These are phyloP conservation scores for Chinchilla lanigera DNA, from an alignment of 2,113 vertebrate species.

Conservation along the genomic window DNA sequence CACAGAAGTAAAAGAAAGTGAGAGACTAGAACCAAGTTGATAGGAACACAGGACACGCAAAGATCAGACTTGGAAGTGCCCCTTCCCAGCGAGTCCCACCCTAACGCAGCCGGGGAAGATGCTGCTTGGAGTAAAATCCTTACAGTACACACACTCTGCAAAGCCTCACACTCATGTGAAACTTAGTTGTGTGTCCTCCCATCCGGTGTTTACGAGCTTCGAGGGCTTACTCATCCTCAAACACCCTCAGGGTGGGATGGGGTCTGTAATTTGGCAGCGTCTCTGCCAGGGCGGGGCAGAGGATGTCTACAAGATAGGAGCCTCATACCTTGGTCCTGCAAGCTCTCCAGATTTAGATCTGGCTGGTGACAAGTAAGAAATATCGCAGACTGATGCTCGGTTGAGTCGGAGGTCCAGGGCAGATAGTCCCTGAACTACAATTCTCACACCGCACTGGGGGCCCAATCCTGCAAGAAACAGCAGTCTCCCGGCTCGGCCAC, in stretches of 20 bases:
- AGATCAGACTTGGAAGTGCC: background rate
- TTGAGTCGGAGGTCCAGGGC: background rate
- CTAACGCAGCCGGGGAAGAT: background rate
- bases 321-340: background rate
- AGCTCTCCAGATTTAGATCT: constrained; percentile 14
- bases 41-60: background rate
- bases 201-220: constrained; percentile 65
- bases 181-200: background rate
- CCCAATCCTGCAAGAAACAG: background rate
- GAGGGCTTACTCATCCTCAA: constrained; percentile 36
- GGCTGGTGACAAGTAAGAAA: background rate
- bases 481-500: background rate
- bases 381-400: background rate
- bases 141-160: background rate
- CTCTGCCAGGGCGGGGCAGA: constrained; percentile 16
- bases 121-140: background rate
- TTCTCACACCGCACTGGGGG: constrained; percentile 35
- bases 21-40: background rate
- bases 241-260: background rate
- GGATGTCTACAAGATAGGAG: background rate
- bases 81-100: background rate
- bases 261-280: constrained; percentile 73
- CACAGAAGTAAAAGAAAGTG: background rate
- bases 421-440: constrained; percentile 41
- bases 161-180: background rate